These are phyloP conservation scores for Pristionchus exspectatus DNA, from an alignment of 2,888 invertebrate species.

Conservation along the genomic window DNA sequence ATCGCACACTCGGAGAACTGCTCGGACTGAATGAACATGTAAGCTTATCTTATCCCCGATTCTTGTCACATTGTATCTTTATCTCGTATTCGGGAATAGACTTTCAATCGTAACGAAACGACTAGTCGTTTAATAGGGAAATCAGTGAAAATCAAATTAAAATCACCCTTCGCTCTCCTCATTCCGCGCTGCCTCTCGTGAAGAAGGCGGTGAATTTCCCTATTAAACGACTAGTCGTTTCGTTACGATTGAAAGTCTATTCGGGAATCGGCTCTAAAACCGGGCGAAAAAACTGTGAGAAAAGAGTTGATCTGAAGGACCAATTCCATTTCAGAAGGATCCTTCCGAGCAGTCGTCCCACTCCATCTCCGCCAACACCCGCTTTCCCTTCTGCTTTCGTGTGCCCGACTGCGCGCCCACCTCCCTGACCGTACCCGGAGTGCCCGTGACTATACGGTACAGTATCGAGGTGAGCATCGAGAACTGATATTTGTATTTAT, in stretches of 20 bases:
- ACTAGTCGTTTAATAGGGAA: too few species aligned
- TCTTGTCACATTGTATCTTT: too few species aligned
- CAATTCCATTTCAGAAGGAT: background rate
- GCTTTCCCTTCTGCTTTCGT: constrained; percentile 33
- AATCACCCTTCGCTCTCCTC: too few species aligned
- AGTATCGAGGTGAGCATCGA: constrained; percentile 1
- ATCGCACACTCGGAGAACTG: constrained; percentile 37
- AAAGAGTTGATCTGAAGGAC: background rate
- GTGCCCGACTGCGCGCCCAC: constrained; percentile 18
- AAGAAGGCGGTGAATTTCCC: too few species aligned
- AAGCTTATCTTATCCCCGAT: background rate
- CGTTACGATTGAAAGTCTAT: background rate
- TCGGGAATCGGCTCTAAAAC: too few species aligned
- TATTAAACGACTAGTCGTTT: too few species aligned
- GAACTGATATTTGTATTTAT: background rate
- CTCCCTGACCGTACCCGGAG: constrained; percentile 5
- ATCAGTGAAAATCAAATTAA: too few species aligned
- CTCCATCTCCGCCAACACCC: background rate
- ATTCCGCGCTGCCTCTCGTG: too few species aligned
- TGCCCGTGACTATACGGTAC: constrained; percentile 20
- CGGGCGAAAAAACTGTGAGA: background rate
- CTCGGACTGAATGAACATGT: constrained; percentile 29
- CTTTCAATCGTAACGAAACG: too few species aligned
- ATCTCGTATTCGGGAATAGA: too few species aligned
- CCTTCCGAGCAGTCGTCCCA: background rate